Evolutionary conservation across 2,888 invertebrate species (phyloP), one percentile per base, ranked within the genome.

Genomic region (Dione juno): DNA sequence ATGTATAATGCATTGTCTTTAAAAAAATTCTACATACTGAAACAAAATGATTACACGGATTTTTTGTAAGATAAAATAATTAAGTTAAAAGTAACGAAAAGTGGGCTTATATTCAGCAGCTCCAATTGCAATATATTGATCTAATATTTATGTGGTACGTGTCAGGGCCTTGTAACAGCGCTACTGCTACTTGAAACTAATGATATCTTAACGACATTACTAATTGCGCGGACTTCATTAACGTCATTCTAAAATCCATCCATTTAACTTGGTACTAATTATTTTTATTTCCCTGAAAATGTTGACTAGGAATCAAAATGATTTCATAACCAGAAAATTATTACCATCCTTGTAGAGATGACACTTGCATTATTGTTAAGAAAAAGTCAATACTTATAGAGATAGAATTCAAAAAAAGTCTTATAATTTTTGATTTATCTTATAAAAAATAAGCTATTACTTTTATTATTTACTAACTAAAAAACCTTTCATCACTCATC

Each of bases 171-270:
- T 21, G 35, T 19, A 54, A 16, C 14, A 41, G 53, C 41, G 16
- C 37, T 40, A 45, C 59, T 63, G 7, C 16, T 10, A 7, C 16
- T 13, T 13, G n/a, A 57, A 53, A 68, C 66, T 53, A 72, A 72
- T 66, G 54, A 35, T 35, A 61, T 41, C 59, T 37, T 63, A 69
- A 72, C 61, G 61, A 66, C 59, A 57, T 48, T 61, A 58, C 63
- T 69, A 69, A 72, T 66, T 69, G 61, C 45, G 37, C 41, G n/a
- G 50, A 57, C 61, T 48, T 63, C 72, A 66, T 72, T 72, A 72
- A 66, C 43, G 43, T 50, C 43, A 52, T 45, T 57, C 54, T 52
- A 13, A 69, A 69, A 63, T 63, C 37, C 54, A 28, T 66, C 54
- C 54, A 68, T 54, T 68, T 63, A 53, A 61, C 61, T 63, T 37